Evolutionary conservation across 2,888 invertebrate species (phyloP).

Genomic region (Drosophila acutilabella): DNA sequence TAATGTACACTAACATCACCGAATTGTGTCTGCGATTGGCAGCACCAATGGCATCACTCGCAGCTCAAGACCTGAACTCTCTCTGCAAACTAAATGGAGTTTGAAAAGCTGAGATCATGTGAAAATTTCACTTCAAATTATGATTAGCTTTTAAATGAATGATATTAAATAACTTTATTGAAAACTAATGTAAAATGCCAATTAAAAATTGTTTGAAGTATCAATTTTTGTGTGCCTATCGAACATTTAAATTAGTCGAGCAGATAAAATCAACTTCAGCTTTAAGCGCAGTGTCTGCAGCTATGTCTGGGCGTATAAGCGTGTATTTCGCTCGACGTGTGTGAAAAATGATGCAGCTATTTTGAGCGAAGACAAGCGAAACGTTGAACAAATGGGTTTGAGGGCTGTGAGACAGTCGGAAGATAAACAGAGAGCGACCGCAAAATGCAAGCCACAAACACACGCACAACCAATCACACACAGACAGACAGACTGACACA

Average conservation of each 20-base stretch:
- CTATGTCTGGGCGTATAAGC: neutral
- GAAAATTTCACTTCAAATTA: neutral
- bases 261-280: conserved; percentile 2
- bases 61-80: too few relatives aligned
- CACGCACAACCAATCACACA: conserved; percentile 8
- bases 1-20: conserved; percentile 37
- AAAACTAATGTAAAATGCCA: neutral
- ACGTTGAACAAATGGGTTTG: conserved; percentile 11
- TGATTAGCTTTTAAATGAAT: neutral
- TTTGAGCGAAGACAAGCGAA: conserved; percentile 10
- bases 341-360: conserved; percentile 10
- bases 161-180: too few relatives aligned
- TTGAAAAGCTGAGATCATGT: neutral
- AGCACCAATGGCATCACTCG: neutral
- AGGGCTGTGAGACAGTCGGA: conserved; percentile 10
- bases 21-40: conserved; percentile 24
- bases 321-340: neutral
- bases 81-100: conserved; percentile 7
- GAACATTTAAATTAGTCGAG: neutral
- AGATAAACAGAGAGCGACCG: conserved; percentile 55
- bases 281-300: neutral
- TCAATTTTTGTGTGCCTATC: neutral
- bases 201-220: neutral
- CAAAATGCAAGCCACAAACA: conserved; percentile 57
- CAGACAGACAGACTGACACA: conserved; percentile 2